These are phyloP conservation scores for Zoanthus gigantus DNA, from an alignment of 92 coral and sea anemone genomes.

Conservation along the genomic window DNA sequence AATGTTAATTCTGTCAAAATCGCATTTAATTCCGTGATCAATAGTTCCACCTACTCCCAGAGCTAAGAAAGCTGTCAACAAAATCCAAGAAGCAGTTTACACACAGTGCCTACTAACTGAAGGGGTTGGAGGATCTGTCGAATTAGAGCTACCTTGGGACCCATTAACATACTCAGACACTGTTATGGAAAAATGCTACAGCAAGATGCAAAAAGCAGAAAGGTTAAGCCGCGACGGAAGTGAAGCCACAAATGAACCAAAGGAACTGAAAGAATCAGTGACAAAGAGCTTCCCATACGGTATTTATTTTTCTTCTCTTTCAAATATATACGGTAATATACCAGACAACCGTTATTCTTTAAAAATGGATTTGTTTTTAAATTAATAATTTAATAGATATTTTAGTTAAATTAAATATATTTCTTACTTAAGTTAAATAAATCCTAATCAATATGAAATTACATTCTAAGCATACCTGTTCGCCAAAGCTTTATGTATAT, in stretches of 20 bases:
- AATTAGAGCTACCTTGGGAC: slow-evolving; percentile 90
- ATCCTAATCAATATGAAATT: too few relatives aligned
- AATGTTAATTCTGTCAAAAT: neutral
- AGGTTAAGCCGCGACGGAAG: neutral
- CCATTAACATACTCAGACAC: slow-evolving; percentile 68
- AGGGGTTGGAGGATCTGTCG: slow-evolving; percentile 71
- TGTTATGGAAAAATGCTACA: slow-evolving; percentile 55
- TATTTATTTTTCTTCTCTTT: neutral
- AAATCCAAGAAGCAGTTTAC: slow-evolving; percentile 20
- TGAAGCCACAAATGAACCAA: neutral
- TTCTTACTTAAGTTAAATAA: too few relatives aligned
- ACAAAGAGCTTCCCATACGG: slow-evolving; percentile 32
- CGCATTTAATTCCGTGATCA: slow-evolving; percentile 2
- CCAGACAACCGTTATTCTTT: too few relatives aligned
- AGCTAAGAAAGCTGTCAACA: slow-evolving; percentile 17
- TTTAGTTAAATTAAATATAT: too few relatives aligned
- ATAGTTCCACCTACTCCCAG: slow-evolving; percentile 60
- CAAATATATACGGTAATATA: too few relatives aligned
- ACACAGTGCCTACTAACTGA: slow-evolving; percentile 49
- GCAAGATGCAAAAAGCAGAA: slow-evolving; percentile 39
- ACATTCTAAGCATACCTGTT: too few relatives aligned
- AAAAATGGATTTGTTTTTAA: too few relatives aligned
- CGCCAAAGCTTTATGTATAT: too few relatives aligned
- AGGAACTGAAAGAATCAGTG: slow-evolving; percentile 10
- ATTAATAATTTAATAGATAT: too few relatives aligned